phyloP scores from a whole-genome alignment of 2,797 vertebrate species.

The Poecile montanus region DNA sequence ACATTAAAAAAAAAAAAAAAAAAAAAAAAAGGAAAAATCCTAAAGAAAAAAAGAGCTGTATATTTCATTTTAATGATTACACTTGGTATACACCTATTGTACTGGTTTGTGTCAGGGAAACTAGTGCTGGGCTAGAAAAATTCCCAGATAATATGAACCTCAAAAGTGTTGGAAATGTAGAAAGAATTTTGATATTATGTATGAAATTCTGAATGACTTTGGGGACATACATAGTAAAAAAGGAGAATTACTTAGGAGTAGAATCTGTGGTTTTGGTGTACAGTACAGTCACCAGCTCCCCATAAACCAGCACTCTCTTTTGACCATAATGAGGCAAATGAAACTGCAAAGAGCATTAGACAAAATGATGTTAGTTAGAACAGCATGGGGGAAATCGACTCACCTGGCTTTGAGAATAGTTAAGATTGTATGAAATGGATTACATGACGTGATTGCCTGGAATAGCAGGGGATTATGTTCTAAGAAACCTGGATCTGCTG shows the following conservation, averaged over 20 bases:
- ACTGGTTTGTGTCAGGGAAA: not conserved
- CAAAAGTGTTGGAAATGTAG: not conserved
- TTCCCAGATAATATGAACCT: not conserved
- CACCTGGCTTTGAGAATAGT: not conserved
- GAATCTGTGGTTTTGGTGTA: not conserved
- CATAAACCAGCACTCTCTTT: not conserved
- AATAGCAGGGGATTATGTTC: not conserved
- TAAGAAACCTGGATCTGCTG: not conserved
- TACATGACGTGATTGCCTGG: not conserved
- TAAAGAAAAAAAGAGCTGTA: not conserved
- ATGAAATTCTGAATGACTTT: not conserved
- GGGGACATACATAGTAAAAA: not conserved
- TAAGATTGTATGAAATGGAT: not conserved
- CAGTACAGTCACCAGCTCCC: not conserved
- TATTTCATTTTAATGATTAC: not conserved
- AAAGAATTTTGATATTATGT: not conserved
- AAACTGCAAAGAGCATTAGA: not conserved
- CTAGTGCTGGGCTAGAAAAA: not conserved
- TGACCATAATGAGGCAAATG: not conserved
- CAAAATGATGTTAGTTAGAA: not conserved
- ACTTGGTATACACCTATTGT: not conserved
- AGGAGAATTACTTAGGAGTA: not conserved
- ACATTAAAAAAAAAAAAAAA: not conserved
- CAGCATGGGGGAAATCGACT: not conserved
- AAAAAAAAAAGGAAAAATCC: not conserved